Percentiles rank a stretch among this genome's conserved stretches.
phyloP scores from a whole-genome alignment of 2,113 vertebrate genomes.

The Mandrillus leucophaeus region DNA sequence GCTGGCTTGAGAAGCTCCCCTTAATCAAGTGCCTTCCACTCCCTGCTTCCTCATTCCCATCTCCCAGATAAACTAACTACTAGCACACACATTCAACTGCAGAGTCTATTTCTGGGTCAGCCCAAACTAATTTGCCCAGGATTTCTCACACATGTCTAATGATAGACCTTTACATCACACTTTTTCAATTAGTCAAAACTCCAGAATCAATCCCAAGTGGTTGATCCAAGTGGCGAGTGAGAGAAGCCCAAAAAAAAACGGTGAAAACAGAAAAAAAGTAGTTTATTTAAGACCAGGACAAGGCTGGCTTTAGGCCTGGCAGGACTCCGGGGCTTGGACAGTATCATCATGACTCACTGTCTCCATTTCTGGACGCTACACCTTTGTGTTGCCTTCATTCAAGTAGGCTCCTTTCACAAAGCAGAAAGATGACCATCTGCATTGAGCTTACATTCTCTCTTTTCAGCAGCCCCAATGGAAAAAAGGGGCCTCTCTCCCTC shows the following conservation, averaged over 20 bases:
- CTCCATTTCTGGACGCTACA: neutral
- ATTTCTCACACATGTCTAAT: neutral
- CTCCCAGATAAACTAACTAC: neutral
- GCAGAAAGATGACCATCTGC: neutral
- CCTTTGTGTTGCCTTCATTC: neutral
- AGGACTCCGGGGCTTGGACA: neutral
- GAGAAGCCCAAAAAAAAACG: neutral
- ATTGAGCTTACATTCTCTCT: neutral
- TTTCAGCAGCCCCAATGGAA: neutral
- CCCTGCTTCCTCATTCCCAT: neutral
- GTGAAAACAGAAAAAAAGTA: neutral
- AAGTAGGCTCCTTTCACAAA: neutral
- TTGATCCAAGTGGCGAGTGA: neutral
- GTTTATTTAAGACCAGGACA: neutral
- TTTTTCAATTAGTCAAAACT: constrained; percentile 27
- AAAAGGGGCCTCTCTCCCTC: neutral
- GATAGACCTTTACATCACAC: neutral
- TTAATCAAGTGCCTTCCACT: neutral
- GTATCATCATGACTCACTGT: neutral
- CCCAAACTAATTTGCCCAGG: neutral
- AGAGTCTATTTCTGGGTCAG: neutral
- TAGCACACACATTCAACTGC: neutral
- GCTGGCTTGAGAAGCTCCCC: neutral
- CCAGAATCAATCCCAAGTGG: neutral
- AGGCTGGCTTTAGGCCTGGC: neutral